A percentile compares a stretch with the other conserved stretches of the same genome.
Conservation (phyloP, 2,797 vertebrate species). For the Sphaeramia orbicularis region DNA sequence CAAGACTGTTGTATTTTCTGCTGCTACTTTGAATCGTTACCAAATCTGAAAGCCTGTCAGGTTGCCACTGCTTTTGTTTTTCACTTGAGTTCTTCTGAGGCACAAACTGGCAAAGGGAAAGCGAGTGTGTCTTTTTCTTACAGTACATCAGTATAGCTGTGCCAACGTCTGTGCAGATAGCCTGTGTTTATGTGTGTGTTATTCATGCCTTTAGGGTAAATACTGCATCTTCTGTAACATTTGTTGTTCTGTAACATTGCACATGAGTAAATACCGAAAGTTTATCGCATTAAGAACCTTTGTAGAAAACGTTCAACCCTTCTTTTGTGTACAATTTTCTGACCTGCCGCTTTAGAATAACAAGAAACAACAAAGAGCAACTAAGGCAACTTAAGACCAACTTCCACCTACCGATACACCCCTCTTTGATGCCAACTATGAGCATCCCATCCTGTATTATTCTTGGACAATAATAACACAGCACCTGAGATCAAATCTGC, state of each 20-base stretch:
- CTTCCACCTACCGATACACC: not conserved
- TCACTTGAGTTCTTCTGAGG: slow-evolving; percentile 24
- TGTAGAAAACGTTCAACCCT: not conserved
- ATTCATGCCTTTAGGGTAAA: not conserved
- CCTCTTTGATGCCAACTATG: not conserved
- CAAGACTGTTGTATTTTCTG: slow-evolving; percentile 22
- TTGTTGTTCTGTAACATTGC: not conserved
- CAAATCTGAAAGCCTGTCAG: slow-evolving; percentile 35
- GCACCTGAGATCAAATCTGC: slow-evolving; percentile 5
- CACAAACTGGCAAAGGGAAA: slow-evolving; percentile 16
- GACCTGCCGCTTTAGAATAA: not conserved
- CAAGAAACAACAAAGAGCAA: not conserved
- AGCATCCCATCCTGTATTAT: not conserved
- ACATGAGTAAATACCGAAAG: not conserved
- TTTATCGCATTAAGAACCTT: not conserved
- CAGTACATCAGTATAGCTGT: not conserved
- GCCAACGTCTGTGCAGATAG: not conserved
- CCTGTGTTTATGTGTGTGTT: not conserved
- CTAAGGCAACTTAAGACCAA: not conserved
- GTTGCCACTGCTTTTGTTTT: slow-evolving; percentile 29
- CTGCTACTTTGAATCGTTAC: slow-evolving; percentile 11
- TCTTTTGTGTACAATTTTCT: not conserved
- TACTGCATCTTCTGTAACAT: not conserved
- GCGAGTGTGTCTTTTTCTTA: not conserved
- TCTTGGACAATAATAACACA: slow-evolving; percentile 3